Conservation (phyloP, 2,797 vertebrate genomes). For the Oreonectes daqikongensis region DNA sequence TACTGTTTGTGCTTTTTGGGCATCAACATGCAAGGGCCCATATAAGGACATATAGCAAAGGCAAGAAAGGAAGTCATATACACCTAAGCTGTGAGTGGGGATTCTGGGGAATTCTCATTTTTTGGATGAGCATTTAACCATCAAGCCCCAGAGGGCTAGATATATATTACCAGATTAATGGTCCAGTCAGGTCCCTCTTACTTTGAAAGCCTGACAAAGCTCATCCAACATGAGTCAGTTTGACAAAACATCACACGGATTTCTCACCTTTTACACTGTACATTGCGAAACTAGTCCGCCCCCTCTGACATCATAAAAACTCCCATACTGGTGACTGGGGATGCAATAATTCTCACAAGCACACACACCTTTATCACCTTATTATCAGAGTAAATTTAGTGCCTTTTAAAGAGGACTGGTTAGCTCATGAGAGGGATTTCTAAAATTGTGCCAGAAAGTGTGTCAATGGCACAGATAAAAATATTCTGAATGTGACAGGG, state of each 20-base stretch:
- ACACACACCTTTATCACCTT: slow-evolving; percentile 16
- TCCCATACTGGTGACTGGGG: not conserved
- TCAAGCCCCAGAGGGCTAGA: not conserved
- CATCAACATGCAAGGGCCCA: too few relatives aligned
- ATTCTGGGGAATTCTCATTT: not conserved
- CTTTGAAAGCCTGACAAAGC: slow-evolving; percentile 19
- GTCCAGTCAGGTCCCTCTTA: not conserved
- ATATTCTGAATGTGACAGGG: slow-evolving; percentile 8
- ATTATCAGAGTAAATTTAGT: slow-evolving; percentile 26
- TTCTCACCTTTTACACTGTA: not conserved
- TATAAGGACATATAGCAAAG: too few relatives aligned
- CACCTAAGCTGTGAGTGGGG: not conserved
- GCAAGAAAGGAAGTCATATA: not conserved
- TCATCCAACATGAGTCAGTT: slow-evolving; percentile 29
- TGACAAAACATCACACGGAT: not conserved
- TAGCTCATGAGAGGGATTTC: slow-evolving; percentile 18
- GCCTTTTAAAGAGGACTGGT: slow-evolving; percentile 7
- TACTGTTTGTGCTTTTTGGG: too few relatives aligned
- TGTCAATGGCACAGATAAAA: slow-evolving; percentile 26
- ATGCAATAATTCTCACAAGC: slow-evolving; percentile 24
- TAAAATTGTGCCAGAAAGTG: slow-evolving; percentile 37
- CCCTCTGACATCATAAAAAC: slow-evolving; percentile 4
- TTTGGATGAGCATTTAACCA: not conserved
- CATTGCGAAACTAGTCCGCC: not conserved
- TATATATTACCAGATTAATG: not conserved